A percentile compares a stretch with the other conserved stretches of the same genome.
These are phyloP conservation scores for Clarias macrocephalus DNA, from an alignment of 2,113 vertebrate genomes.

Conservation along the genomic window DNA sequence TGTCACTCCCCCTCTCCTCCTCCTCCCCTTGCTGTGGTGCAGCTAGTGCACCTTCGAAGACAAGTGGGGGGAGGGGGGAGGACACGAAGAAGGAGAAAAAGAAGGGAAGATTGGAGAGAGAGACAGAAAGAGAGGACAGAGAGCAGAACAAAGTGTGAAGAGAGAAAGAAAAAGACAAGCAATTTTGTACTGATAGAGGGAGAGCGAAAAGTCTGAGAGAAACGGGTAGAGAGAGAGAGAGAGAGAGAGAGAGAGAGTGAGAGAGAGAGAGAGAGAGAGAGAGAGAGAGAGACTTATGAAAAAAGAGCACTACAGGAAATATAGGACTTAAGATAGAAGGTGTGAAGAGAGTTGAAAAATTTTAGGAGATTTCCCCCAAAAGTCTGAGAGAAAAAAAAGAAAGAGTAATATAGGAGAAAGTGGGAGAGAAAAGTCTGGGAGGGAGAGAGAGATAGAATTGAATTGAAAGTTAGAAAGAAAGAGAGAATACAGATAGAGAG, in stretches of 20 bases:
- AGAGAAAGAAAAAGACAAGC: background rate
- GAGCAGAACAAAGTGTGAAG: background rate
- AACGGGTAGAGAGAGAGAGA: background rate
- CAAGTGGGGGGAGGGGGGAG: too few relatives aligned
- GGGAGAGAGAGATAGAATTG: background rate
- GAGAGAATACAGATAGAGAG: background rate
- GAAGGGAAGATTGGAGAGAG: background rate
- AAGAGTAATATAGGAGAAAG: background rate
- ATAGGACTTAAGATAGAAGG: too few relatives aligned
- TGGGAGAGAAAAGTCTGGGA: background rate
- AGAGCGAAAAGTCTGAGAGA: background rate
- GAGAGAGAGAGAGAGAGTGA: background rate
- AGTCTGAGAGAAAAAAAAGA: background rate
- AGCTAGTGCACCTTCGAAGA: too few relatives aligned
- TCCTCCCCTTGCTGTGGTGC: background rate
- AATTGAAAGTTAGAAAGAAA: background rate
- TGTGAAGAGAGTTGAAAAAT: too few relatives aligned
- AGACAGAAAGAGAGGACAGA: background rate
- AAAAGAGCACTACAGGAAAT: too few relatives aligned
- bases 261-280: background rate
- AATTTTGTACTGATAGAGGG: background rate
- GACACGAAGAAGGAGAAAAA: background rate
- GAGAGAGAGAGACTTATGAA: background rate
- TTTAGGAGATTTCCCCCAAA: too few relatives aligned
- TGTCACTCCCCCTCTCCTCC: slow-evolving; percentile 31